Conservation (phyloP, 2,888 invertebrate genomes). For the Caenorhabditis uteleia region DNA sequence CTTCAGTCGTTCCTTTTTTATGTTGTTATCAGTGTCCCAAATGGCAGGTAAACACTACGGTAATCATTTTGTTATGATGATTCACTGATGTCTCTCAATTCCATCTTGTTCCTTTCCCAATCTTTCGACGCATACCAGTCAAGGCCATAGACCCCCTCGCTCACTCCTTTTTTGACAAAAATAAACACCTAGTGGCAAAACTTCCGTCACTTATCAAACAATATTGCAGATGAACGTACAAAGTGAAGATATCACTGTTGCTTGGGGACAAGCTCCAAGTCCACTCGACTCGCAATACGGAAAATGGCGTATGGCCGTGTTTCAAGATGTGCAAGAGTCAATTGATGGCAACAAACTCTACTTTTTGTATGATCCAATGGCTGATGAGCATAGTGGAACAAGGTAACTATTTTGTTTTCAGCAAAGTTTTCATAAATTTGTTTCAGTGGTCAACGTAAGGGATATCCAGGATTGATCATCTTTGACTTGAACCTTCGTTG, state of each 20-base stretch:
- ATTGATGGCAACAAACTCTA: conserved; percentile 61
- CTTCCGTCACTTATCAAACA: no score
- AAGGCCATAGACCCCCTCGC: no score
- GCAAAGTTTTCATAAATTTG: conserved; percentile 1
- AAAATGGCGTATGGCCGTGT: conserved; percentile 55
- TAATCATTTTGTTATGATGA: no score
- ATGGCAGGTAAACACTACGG: no score
- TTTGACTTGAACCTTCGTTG: conserved; percentile 63
- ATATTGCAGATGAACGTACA: conserved; percentile 60
- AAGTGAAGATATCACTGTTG: conserved; percentile 65
- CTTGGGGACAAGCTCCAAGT: conserved; percentile 67
- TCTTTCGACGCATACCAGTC: no score
- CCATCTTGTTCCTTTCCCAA: no score
- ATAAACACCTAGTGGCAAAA: no score
- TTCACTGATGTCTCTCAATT: no score
- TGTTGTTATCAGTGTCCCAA: no score
- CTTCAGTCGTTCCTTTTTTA: no score
- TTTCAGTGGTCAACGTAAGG: conserved; percentile 63
- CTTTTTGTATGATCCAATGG: conserved; percentile 67
- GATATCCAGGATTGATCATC: conserved; percentile 60
- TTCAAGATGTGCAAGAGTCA: conserved; percentile 65
- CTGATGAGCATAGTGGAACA: conserved; percentile 60
- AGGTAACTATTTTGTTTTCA: conserved; percentile 3
- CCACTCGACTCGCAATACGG: conserved; percentile 62
- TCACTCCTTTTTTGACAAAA: no score